phyloP scores from a whole-genome alignment of 2,797 vertebrate genomes.

The Protonibea diacanthus region DNA sequence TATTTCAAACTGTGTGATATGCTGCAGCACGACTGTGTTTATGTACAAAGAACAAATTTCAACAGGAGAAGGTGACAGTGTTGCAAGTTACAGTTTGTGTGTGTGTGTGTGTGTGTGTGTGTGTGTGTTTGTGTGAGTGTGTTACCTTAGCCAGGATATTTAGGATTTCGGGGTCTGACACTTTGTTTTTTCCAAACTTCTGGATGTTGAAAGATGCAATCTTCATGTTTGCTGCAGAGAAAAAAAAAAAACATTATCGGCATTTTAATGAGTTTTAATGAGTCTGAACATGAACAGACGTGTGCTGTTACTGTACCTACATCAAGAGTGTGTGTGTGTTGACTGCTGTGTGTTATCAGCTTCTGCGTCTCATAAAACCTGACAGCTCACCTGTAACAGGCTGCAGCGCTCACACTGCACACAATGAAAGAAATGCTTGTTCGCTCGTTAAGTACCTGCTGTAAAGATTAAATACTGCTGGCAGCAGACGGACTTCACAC shows the following conservation, averaged over 20 bases:
- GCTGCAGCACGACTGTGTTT: too few species aligned
- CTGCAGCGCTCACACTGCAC: neutral
- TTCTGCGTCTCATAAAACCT: neutral
- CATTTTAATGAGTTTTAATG: neutral
- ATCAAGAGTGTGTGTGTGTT: neutral
- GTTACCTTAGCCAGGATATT: conserved; percentile 78
- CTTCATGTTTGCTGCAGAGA: conserved; percentile 81
- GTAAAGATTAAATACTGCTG: neutral
- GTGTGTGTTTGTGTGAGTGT: neutral
- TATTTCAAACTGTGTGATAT: too few species aligned
- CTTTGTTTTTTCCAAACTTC: conserved; percentile 83
- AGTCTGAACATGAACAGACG: neutral
- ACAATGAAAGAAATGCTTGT: neutral
- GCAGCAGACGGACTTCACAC: neutral
- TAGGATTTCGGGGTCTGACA: conserved; percentile 73
- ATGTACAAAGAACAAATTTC: too few species aligned
- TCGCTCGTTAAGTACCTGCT: neutral
- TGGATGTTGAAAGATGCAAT: conserved; percentile 86
- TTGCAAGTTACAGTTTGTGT: neutral
- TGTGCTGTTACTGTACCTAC: neutral
- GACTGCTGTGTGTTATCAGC: neutral
- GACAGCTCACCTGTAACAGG: neutral
- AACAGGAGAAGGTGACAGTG: neutral
- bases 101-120: neutral
- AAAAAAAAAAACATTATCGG: neutral